phyloP scores from a whole-genome alignment of 2,797 vertebrate species.

The Thaleichthys pacificus region DNA sequence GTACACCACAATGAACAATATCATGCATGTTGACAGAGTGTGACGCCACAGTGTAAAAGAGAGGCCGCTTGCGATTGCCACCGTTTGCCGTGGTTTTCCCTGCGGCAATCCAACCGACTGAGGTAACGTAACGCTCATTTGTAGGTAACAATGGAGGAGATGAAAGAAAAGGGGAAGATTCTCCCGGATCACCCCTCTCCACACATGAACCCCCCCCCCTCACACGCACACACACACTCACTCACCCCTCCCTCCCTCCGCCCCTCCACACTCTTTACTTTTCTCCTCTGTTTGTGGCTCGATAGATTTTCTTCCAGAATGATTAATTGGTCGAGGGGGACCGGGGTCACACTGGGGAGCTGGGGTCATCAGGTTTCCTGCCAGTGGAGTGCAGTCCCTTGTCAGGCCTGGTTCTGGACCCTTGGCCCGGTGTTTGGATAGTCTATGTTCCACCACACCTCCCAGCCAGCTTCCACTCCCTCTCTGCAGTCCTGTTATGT shows the following conservation, averaged over 20 bases:
- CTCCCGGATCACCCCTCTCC: not conserved
- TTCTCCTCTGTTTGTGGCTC: constrained; percentile 55
- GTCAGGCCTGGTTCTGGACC: not conserved
- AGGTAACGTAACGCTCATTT: not conserved
- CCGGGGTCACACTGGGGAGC: constrained; percentile 39
- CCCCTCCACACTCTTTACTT: constrained; percentile 52
- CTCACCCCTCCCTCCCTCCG: constrained; percentile 33
- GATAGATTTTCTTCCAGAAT: constrained; percentile 69
- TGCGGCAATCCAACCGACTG: too few species aligned
- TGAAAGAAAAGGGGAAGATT: too few species aligned
- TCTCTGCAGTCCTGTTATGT: not conserved
- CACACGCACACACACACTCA: too few species aligned
- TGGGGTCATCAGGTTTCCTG: constrained; percentile 1
- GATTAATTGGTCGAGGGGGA: constrained; percentile 63
- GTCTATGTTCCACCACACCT: not conserved
- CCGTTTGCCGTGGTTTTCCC: too few species aligned
- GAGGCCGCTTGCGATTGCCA: too few species aligned
- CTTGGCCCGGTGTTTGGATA: not conserved
- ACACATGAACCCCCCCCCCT: not conserved
- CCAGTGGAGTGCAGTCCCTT: not conserved
- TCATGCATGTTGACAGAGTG: not conserved
- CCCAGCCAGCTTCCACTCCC: not conserved
- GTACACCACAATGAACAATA: not conserved
- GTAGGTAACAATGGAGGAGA: not conserved
- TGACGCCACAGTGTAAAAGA: not conserved